Base-by-base conservation (phyloP, 2,797 vertebrate genomes). In the Heteromormyrus szaboi region DNA sequence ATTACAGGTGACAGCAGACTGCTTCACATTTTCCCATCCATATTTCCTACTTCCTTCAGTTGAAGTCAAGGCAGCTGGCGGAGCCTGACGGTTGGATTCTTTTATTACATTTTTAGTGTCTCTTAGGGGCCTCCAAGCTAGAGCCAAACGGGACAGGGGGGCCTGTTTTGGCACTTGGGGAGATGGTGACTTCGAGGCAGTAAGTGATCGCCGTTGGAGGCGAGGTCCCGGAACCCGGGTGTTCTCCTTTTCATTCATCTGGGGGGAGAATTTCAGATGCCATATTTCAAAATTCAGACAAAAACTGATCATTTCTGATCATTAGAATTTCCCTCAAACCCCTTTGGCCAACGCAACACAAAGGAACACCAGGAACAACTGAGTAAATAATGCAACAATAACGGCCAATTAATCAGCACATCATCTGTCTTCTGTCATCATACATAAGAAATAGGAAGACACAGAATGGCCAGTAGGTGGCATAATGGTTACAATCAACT, bases 191-290 rank as follows among this genome's bases (percentile, higher is more conserved):
- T 46, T 87, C 4, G 7, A n/a, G 56, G n/a, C 86, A 48, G 56
- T 56, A 87, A 87, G 37, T 25, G 86, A 87, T 22, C 54, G 54
- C 19, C 54, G 54, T 41, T 87, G 54, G 33, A 62, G 29, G 3
- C 37, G 86, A 7, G 86, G 37, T 9, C 68, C 46, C 9, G 4
- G 1, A 79, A 76, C 68, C 29, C 33, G 22, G 1, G n/a, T 7
- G 0, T 88, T 88, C 48, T 88, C 87, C 87, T 88, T 88, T 4
- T 76, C 65, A 33, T 7, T 87, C 29, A 12, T 5, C 87, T 53
- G 22, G 14, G 68, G 62, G 25, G 25, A 1, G 50, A 46, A 84
- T 48, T 50, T 84, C 81, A 84, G 19, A 17, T 7, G 1, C 4
- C 85, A 54, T n/a, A 14, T 54, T 59, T 54, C 50, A 19, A 86